These are phyloP conservation scores for Rhagoletis zephyria DNA, from an alignment of 1,140 invertebrate species.

Conservation along the genomic window DNA sequence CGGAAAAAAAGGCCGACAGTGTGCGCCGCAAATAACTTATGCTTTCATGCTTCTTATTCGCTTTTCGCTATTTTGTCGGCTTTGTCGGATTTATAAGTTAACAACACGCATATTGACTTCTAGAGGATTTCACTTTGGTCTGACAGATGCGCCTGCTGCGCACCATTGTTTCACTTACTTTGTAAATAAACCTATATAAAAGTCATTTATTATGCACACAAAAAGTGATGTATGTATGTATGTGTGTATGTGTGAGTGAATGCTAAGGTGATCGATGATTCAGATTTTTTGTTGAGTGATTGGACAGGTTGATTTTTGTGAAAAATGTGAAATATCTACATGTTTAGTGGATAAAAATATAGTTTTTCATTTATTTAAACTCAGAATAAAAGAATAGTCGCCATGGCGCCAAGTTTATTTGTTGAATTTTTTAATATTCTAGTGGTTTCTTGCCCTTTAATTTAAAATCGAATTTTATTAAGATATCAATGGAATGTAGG, in stretches of 20 bases:
- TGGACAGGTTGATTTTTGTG: too few species aligned
- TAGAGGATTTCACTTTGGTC: not conserved
- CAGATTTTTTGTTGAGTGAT: too few species aligned
- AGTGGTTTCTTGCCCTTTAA: too few species aligned
- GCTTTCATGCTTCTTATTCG: not conserved
- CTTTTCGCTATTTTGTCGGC: not conserved
- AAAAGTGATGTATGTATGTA: not conserved
- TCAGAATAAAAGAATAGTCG: too few species aligned
- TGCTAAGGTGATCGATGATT: not conserved
- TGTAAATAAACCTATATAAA: not conserved
- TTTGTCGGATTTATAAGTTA: not conserved
- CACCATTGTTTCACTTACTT: not conserved
- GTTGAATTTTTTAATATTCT: too few species aligned
- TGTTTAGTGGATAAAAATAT: too few species aligned
- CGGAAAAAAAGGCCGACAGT: not conserved
- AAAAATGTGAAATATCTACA: too few species aligned
- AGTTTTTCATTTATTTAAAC: too few species aligned
- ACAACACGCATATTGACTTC: not conserved
- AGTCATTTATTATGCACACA: not conserved
- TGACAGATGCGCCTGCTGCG: not conserved
- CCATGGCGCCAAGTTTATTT: too few species aligned
- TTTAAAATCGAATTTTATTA: too few species aligned
- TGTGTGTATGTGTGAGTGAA: not conserved
- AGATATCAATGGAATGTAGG: too few species aligned
- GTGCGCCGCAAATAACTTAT: not conserved